Base-by-base conservation (phyloP, 2,888 invertebrate genomes). In the Plebejus anna region DNA sequence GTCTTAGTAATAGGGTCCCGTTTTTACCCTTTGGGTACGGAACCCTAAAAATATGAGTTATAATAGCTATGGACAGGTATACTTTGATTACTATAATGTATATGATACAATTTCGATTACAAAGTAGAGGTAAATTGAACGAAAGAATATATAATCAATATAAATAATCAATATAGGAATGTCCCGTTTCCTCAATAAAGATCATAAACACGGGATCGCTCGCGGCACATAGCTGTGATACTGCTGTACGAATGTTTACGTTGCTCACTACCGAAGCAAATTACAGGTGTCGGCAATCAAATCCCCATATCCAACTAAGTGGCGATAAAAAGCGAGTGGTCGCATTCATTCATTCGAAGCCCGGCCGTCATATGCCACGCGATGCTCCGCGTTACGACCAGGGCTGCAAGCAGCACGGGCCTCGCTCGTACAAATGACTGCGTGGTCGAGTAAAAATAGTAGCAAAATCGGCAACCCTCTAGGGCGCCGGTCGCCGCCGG, bases 271-370 rank as follows among this genome's bases (percentile, higher is more conserved):
- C 78, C 78, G 78, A 87, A 86, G 86, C 85, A 90, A 91, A 91
- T 91, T 90, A 89, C 89, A 88, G 88, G 89, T 90, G 88, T 88
- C 86, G 83, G 87, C 83, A 85, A 83, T 86, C 87, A 86, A 88
- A 86, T 83, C 87, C 84, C 80, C 82, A 80, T 80, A 81, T 88
- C 87, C 87, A 86, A 86, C 87, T 84, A 86, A 87, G 89, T 86
- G 85, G 85, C 86, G 88, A 91, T 90, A 91, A 91, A 91, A 91
- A 89, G 88, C 87, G 86, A 84, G 85, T 84, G 83, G 84, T 83
- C 84, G 82, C 78, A 81, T 81, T 81, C 84, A 84, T 84, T 85
- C 84, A 85, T 84, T 81, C 80, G 80, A 78, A 76, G 79, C 77
- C 77, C 78, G 78, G 76, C 79, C 76, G 77, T 77, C 78, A 70